These are phyloP conservation scores for Lepisosteus oculatus DNA, from an alignment of 2,113 vertebrate species.

Conservation along the genomic window DNA sequence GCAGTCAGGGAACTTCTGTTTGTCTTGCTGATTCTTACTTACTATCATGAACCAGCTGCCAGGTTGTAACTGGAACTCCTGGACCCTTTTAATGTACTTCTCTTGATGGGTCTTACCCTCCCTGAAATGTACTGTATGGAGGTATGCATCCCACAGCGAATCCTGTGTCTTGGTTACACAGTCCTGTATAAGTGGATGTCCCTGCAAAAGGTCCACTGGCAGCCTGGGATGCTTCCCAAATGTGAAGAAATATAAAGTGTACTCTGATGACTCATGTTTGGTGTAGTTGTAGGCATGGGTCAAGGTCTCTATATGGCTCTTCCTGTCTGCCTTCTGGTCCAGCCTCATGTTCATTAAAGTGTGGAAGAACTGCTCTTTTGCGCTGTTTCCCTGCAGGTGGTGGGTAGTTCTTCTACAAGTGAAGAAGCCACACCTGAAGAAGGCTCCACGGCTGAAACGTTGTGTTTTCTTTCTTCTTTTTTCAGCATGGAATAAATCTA, in stretches of 20 bases:
- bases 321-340: background rate
- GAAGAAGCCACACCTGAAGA: no score
- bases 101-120: background rate
- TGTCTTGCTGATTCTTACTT: background rate
- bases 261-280: constrained; percentile 6
- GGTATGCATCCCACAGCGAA: background rate
- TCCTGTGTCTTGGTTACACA: background rate
- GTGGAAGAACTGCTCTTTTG: constrained; percentile 5
- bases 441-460: no score
- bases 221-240: constrained; percentile 5
- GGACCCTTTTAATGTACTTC: background rate
- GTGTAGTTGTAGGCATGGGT: constrained; percentile 9
- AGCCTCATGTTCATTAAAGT: background rate
- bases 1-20: background rate
- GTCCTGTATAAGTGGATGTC: background rate
- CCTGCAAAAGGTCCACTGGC: background rate
- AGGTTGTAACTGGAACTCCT: background rate
- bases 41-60: background rate
- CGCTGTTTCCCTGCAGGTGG: constrained; percentile 1
- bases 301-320: constrained; percentile 3
- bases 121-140: background rate
- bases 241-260: background rate
- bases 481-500: no score
- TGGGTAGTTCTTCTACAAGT: background rate
- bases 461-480: background rate